Evolutionary conservation across 2,113 vertebrate genomes (phyloP).

Genomic region (Misgurnus anguillicaudatus): DNA sequence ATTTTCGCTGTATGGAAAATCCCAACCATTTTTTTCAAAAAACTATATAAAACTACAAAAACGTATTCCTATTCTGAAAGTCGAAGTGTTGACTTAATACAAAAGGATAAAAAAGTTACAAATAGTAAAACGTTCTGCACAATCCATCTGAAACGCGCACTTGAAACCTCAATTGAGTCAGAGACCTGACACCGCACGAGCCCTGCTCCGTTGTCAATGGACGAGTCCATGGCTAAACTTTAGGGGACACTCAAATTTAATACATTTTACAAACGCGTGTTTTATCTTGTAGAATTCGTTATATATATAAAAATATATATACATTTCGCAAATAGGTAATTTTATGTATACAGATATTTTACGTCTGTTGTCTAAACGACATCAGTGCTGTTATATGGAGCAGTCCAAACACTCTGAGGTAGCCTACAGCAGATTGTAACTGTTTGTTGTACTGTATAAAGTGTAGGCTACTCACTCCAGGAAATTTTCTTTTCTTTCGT

Average conservation of each 20-base stretch:
- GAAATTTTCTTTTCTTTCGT: too few relatives aligned
- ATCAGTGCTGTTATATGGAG: background rate
- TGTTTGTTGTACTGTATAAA: background rate
- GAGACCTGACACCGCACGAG: conserved; percentile 68
- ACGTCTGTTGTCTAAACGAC: background rate
- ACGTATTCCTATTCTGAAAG: background rate
- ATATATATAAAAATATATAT: rapidly evolving
- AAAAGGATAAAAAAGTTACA: background rate
- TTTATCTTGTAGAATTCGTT: background rate
- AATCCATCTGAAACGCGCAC: conserved; percentile 43
- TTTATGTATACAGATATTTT: background rate
- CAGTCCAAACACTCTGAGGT: conserved; percentile 17
- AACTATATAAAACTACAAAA: background rate
- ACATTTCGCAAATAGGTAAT: background rate
- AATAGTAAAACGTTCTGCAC: background rate
- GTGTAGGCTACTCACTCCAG: too few relatives aligned
- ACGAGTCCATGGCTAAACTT: conserved; percentile 51
- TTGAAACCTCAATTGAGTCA: conserved; percentile 55
- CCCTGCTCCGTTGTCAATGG: conserved; percentile 68
- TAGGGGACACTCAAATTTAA: conserved; percentile 33
- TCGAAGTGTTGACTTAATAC: background rate
- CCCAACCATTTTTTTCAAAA: background rate
- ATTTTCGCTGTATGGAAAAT: conserved; percentile 21
- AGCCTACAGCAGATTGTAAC: conserved; percentile 8
- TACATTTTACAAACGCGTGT: background rate